Conservation (phyloP, 2,888 invertebrate genomes). For the Agonopterix subpropinquella region DNA sequence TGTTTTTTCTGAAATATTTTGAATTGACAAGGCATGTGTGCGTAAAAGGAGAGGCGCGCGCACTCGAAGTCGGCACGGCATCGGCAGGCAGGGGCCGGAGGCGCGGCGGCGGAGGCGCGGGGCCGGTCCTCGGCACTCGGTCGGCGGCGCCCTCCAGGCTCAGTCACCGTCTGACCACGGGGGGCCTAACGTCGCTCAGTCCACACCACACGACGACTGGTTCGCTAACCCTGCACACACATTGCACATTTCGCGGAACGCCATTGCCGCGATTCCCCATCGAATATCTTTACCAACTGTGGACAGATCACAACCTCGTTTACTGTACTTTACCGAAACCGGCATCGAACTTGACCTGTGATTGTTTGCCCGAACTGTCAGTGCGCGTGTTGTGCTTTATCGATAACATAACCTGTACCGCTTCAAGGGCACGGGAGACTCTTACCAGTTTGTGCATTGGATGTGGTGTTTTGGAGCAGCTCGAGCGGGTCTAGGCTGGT, state of each 20-base stretch:
- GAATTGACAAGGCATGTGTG: background rate
- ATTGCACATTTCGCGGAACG: constrained; percentile 37
- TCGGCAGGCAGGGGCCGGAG: constrained; percentile 27
- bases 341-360: constrained; percentile 64
- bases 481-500: constrained; percentile 43
- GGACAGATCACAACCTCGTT: constrained; percentile 27
- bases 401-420: constrained; percentile 73
- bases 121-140: constrained; percentile 34
- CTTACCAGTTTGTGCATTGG: constrained; percentile 48
- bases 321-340: constrained; percentile 33
- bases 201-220: constrained; percentile 35
- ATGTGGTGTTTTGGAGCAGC: constrained; percentile 48
- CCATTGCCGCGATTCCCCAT: constrained; percentile 24
- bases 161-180: constrained; percentile 57
- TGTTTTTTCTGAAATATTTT: too few species aligned
- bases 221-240: constrained; percentile 44
- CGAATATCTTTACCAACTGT: constrained; percentile 31
- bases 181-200: constrained; percentile 37
- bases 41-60: constrained; percentile 50
- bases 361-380: constrained; percentile 68
- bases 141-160: constrained; percentile 56
- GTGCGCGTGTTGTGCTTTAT: constrained; percentile 74
- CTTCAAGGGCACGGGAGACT: constrained; percentile 57
- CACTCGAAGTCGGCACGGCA: constrained; percentile 32
- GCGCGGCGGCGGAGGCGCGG: constrained; percentile 34